Percentiles rank a stretch among this genome's conserved stretches.
phyloP scores from a whole-genome alignment of 2,797 vertebrate species.

The Dryobates pubescens region DNA sequence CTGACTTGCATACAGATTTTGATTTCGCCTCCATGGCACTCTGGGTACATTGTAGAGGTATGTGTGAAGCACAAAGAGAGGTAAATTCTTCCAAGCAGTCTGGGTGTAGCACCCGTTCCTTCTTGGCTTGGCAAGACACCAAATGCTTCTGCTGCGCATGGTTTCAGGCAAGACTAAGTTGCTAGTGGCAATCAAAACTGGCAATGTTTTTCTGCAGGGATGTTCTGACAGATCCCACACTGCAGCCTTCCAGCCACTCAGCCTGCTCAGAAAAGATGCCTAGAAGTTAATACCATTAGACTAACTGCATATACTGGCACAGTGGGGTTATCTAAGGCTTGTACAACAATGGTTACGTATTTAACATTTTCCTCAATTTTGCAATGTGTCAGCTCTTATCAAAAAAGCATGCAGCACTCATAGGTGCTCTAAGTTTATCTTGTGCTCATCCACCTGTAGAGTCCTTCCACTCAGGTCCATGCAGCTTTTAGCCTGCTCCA shows the following conservation, averaged over 20 bases:
- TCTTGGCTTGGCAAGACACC: conserved; percentile 25
- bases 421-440: not conserved
- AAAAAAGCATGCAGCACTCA: not conserved
- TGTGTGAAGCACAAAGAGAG: not conserved
- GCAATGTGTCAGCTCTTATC: not conserved
- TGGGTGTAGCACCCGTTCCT: not conserved
- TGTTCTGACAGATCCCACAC: not conserved
- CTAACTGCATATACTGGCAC: not conserved
- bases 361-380: not conserved
- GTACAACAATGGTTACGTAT: not conserved
- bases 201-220: not conserved
- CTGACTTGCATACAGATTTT: not conserved
- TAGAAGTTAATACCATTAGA: not conserved
- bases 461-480: not conserved
- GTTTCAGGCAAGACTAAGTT: conserved; percentile 6
- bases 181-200: not conserved
- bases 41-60: not conserved
- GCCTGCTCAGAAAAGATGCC: not conserved
- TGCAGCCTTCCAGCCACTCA: not conserved
- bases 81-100: not conserved
- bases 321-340: not conserved
- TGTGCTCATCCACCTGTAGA: not conserved
- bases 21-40: not conserved
- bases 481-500: not conserved
- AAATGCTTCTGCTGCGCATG: not conserved